These are phyloP conservation scores for Melitaea cinxia DNA, from an alignment of 1,140 invertebrate species.

Conservation along the genomic window DNA sequence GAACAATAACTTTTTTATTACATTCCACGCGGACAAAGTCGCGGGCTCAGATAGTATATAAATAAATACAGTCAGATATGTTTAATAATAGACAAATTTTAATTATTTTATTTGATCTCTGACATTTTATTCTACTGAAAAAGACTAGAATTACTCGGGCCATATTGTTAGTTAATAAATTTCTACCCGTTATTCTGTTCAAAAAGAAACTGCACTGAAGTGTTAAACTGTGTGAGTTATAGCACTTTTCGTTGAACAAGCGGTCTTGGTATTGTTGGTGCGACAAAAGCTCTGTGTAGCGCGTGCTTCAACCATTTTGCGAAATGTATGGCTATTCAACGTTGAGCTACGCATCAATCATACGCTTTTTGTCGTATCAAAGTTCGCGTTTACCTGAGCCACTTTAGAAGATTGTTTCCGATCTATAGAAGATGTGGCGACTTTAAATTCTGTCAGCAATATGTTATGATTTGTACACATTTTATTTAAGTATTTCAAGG, in stretches of 20 bases:
- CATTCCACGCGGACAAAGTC: too few species aligned
- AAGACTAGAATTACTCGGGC: too few species aligned
- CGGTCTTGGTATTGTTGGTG: slow-evolving; percentile 19
- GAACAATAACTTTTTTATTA: too few species aligned
- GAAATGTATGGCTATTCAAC: slow-evolving; percentile 37
- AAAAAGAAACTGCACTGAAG: background rate
- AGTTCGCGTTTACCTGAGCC: slow-evolving; percentile 9
- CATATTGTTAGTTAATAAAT: too few species aligned
- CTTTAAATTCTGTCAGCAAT: background rate
- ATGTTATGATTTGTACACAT: background rate
- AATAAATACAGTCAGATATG: too few species aligned
- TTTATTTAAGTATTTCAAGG: too few species aligned
- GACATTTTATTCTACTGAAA: too few species aligned
- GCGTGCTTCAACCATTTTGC: slow-evolving; percentile 33
- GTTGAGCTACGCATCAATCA: slow-evolving; percentile 37
- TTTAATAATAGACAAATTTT: too few species aligned
- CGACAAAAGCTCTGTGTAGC: slow-evolving; percentile 28
- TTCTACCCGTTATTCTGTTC: background rate
- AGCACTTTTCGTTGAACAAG: slow-evolving; percentile 17
- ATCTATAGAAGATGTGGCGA: background rate
- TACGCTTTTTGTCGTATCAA: slow-evolving; percentile 33
- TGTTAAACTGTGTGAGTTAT: slow-evolving; percentile 8
- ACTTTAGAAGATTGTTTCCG: background rate
- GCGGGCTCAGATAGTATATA: too few species aligned
- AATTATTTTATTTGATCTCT: too few species aligned